Evolutionary conservation across 2,888 invertebrate species (phyloP).

Genomic region (Xylocampa areola): DNA sequence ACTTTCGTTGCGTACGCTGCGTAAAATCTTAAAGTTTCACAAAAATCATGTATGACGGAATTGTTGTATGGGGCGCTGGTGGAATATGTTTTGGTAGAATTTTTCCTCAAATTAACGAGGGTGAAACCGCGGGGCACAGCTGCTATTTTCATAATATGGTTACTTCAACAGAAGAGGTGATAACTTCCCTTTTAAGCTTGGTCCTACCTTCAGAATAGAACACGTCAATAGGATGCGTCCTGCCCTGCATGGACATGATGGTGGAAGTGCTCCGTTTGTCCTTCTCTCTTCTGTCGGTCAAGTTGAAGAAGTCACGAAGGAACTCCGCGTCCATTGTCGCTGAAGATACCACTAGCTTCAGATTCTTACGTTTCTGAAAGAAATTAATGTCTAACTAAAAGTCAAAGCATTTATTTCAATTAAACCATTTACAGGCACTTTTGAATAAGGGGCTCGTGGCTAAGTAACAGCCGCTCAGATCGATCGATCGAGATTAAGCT

Average conservation of each 20-base stretch:
- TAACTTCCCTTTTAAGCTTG: no score
- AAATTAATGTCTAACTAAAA: no score
- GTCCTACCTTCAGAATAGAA: slow-evolving; percentile 93
- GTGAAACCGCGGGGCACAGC: neutral
- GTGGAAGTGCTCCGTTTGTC: slow-evolving; percentile 89
- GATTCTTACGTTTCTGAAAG: slow-evolving; percentile 93
- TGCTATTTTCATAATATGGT: neutral
- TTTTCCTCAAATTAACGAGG: no score
- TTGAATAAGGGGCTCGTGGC: no score
- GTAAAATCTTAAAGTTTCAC: no score
- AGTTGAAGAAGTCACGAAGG: slow-evolving; percentile 94
- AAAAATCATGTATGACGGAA: no score
- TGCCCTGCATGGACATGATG: slow-evolving; percentile 96
- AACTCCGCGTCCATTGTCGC: slow-evolving; percentile 98
- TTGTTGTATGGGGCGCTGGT: no score
- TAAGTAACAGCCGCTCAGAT: no score
- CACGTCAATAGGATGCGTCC: slow-evolving; percentile 96
- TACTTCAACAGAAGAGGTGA: neutral
- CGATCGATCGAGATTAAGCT: no score
- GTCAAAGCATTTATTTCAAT: neutral
- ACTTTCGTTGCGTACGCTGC: no score
- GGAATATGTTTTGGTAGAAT: no score
- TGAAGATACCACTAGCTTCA: slow-evolving; percentile 97
- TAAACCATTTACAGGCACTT: neutral
- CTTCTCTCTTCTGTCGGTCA: slow-evolving; percentile 69